Evolutionary conservation across 2,113 vertebrate genomes (phyloP), one percentile per base, ranked within the genome.

Genomic region (Takifugu flavidus): DNA sequence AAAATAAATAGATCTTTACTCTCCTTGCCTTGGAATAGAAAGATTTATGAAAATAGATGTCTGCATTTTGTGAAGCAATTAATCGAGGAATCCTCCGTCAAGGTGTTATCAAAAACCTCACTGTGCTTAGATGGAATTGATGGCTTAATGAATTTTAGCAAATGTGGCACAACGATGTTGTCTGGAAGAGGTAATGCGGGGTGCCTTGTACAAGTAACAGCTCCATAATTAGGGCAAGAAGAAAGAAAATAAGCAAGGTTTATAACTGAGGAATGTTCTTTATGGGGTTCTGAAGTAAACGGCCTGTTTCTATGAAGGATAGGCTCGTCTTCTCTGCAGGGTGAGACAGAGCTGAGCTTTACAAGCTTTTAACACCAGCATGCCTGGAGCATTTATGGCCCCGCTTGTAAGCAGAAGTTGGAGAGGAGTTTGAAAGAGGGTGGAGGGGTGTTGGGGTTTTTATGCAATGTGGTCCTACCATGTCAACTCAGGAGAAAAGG

Each of bases 191-290:
- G 64, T 49, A 77, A 85, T 83, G 57, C 79, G 67, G 82, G 85
- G 72, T 86, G 86, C 82, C 83, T 87, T 87, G 82, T 84, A 79
- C 77, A 59, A 64, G 80, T 83, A 86, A 80, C 69, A 59, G 73
- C 56, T 57, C 53, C 75, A 79, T 86, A 88, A 91, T 79, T 82
- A 84, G 87, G 79, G 76, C 79, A 75, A 85, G 79, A 78, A 88
- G 79, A 75, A 49, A 67, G 74, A 81, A 74, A 85, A 82, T 77
- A 81, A 86, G 67, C 46, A 77, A 82, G 71, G 71, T 90, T 90
- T 85, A 88, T 73, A 31, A 31, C 4, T 1, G 72, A 85, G 88
- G 78, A 84, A 83, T 76, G 82, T 67, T 65, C 73, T 86, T 82
- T 80, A 87, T 79, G 72, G 69, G 75, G 86, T 84, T 83, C 79